phyloP scores from a whole-genome alignment of 2,113 vertebrate genomes.

The Poeciliopsis turrubarensis region DNA sequence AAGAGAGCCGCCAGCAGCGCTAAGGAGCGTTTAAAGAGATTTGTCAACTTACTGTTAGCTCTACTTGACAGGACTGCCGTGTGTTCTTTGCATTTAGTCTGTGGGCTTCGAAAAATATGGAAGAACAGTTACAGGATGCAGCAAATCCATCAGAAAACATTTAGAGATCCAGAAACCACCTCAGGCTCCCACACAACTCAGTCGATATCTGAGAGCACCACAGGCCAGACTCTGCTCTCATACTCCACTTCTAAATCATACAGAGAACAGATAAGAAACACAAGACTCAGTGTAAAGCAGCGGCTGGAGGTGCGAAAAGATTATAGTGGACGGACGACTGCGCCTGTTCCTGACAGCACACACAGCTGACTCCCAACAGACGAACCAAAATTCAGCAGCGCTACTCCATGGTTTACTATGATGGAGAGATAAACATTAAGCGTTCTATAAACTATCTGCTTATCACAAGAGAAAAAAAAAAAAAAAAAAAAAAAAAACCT shows the following conservation, averaged over 20 bases:
- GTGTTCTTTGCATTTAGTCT: slow-evolving; percentile 24
- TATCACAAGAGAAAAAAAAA: slow-evolving; percentile 1
- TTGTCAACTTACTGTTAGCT: not conserved
- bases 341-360: slow-evolving; percentile 29
- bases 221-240: slow-evolving; percentile 46
- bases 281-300: slow-evolving; percentile 33
- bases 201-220: slow-evolving; percentile 60
- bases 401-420: not conserved
- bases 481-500: slow-evolving; percentile 21
- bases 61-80: not conserved
- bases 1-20: too few species aligned
- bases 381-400: slow-evolving; percentile 34
- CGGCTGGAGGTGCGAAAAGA: slow-evolving; percentile 11
- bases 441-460: slow-evolving; percentile 28
- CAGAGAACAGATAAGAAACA: slow-evolving; percentile 24
- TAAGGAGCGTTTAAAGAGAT: not conserved
- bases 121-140: slow-evolving; percentile 50
- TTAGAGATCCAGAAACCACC: slow-evolving; percentile 60
- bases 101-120: slow-evolving; percentile 12
- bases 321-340: not conserved
- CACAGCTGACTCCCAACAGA: slow-evolving; percentile 48
- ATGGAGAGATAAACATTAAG: too few species aligned
- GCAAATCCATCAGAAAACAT: slow-evolving; percentile 66
- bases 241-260: slow-evolving; percentile 38
- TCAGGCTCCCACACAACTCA: slow-evolving; percentile 55